Base-by-base conservation (phyloP, 2,113 vertebrate species). In the Buteo buteo region DNA sequence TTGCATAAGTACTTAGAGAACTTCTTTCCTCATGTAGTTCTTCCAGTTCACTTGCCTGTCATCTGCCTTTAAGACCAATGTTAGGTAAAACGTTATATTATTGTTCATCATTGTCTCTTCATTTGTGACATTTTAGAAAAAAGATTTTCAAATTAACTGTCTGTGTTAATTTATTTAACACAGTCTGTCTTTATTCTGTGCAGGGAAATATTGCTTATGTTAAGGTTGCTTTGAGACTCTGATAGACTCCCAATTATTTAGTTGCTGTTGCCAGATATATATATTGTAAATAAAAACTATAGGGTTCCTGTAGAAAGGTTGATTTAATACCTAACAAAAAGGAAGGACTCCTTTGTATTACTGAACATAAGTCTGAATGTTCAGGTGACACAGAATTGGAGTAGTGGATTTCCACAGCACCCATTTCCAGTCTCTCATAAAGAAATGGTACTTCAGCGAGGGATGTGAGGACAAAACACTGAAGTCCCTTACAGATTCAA, bases 211-310 rank as follows among this genome's bases (percentile, higher is more conserved):
- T 45, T 84, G 58, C 25, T 90, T 73, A n/a, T 0, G 6, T 82
- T 92, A 95, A 94, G 69, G 65, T 94, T 95, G 45, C 47, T 94
- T 69, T 95, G 76, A 74, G 92, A 91, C 31, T 70, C 34, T 74
- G 44, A 57, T 38, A 88, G 77, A 73, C 87, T 95, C 58, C 16
- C 47, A 93, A 32, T 94, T 92, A 95, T 94, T 95, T 95, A 93
- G 40, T 61, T 94, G 66, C 54, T 88, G 16, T 84, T 94, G 57
- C 59, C 40, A 83, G 78, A 82, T 88, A 86, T 3, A 31, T 64
- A 38, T 67, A 77, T 67, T 86, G 52, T 90, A 92, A 97, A 82
- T 88, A 92, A 73, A 96, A 93, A 69, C 52, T 7, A 71, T 58
- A 85, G 36, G 19, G 52, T 94, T 95, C 82, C 62, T 93, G 13